Percentiles rank a stretch among this genome's conserved stretches.
phyloP scores from a whole-genome alignment of 2,797 vertebrate species.

The Pipistrellus pygmaeus region DNA sequence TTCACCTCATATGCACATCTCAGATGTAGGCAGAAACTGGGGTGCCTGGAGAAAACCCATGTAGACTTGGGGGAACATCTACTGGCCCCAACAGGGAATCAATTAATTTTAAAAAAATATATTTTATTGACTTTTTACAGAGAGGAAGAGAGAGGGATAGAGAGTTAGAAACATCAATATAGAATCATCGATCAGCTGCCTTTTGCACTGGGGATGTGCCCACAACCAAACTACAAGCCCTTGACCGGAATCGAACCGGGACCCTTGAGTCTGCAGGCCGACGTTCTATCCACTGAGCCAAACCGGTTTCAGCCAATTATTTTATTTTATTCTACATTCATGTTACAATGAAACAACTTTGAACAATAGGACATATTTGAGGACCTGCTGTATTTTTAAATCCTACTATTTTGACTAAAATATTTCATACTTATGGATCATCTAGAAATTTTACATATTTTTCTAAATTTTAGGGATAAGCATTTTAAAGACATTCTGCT shows the following conservation, averaged over 20 bases:
- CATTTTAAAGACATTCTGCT: background rate
- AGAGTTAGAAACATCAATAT: too few relatives aligned
- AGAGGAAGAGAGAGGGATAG: too few relatives aligned
- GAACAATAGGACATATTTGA: background rate
- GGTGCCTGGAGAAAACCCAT: background rate
- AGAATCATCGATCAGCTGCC: too few relatives aligned
- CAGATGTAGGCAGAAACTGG: background rate
- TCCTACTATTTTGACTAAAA: constrained; percentile 13
- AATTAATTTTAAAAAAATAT: background rate
- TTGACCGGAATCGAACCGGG: too few relatives aligned
- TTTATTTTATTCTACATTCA: too few relatives aligned
- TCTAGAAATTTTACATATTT: background rate
- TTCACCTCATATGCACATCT: background rate
- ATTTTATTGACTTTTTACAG: too few relatives aligned
- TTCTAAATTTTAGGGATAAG: background rate
- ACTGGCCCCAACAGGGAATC: background rate
- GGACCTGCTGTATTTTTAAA: background rate
- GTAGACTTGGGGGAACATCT: background rate
- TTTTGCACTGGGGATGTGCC: too few relatives aligned
- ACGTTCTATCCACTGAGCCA: too few relatives aligned
- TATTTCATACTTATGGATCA: background rate
- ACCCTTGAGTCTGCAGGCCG: too few relatives aligned
- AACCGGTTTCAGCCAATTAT: too few relatives aligned
- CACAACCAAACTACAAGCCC: too few relatives aligned
- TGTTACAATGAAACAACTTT: background rate